phyloP scores from a whole-genome alignment of 2,113 vertebrate genomes.

The Australoheros scitulus region DNA sequence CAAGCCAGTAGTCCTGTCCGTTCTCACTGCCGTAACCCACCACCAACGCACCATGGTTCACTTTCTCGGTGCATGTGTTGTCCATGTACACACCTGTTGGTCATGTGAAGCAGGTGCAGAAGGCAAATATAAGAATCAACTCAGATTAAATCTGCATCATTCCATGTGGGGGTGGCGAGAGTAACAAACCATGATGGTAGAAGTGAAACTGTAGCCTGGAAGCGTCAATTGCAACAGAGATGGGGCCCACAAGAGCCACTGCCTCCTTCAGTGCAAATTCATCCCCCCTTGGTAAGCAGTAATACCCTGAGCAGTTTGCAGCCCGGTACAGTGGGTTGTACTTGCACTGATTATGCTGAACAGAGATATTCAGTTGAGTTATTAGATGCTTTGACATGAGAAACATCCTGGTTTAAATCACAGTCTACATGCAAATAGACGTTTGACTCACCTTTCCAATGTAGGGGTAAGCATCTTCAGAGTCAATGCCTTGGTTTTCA shows the following conservation, averaged over 20 bases:
- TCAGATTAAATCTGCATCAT: not conserved
- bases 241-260: constrained; percentile 81
- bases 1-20: constrained; percentile 85
- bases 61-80: constrained; percentile 68
- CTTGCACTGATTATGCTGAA: constrained; percentile 77
- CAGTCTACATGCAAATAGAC: not conserved
- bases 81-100: constrained; percentile 84
- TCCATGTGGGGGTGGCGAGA: not conserved
- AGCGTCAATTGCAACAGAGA: constrained; percentile 86
- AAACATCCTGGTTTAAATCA: not conserved
- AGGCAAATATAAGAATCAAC: not conserved
- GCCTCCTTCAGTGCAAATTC: constrained; percentile 78
- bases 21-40: constrained; percentile 82
- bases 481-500: constrained; percentile 67
- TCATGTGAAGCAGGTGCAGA: not conserved
- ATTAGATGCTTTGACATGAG: not conserved
- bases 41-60: constrained; percentile 83
- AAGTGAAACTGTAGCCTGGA: constrained; percentile 80
- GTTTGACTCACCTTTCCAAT: constrained; percentile 25
- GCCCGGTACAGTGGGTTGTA: constrained; percentile 74
- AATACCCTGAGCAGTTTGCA: constrained; percentile 82
- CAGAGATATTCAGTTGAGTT: rapidly evolving
- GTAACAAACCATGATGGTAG: constrained; percentile 80
- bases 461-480: constrained; percentile 72
- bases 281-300: constrained; percentile 60